phyloP scores from a whole-genome alignment of 2,797 vertebrate genomes.

The Crocidura indochinensis region DNA sequence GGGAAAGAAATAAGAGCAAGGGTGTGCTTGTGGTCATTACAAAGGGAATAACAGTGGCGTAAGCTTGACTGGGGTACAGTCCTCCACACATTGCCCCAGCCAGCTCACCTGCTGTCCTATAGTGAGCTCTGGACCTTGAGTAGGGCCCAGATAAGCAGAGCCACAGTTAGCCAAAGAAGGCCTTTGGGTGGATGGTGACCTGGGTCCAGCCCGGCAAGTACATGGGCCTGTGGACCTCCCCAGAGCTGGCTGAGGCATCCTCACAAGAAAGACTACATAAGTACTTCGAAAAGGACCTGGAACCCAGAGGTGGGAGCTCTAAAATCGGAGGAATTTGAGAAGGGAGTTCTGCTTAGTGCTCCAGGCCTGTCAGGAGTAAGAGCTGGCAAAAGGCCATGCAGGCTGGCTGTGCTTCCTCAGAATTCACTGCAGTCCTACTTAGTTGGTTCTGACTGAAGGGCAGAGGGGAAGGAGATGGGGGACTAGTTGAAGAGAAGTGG shows the following conservation, averaged over 20 bases:
- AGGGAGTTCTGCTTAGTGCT: no score
- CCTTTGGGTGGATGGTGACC: background rate
- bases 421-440: background rate
- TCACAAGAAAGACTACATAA: background rate
- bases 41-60: no score
- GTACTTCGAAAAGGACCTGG: background rate
- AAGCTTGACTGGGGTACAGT: no score
- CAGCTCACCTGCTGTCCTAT: no score
- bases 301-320: accelerated
- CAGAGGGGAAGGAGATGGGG: background rate
- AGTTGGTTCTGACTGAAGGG: background rate
- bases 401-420: background rate
- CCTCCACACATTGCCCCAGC: no score
- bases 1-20: no score
- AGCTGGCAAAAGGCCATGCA: no score
- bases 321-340: background rate
- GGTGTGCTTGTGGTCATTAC: no score
- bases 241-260: background rate
- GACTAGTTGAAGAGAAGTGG: background rate
- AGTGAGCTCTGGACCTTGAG: no score
- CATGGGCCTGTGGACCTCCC: background rate
- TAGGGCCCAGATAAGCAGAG: background rate
- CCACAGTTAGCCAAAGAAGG: background rate
- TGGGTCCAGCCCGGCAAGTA: background rate
- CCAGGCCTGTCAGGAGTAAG: no score